These are phyloP conservation scores for Crocodylus rhombifer DNA, from an alignment of 2,797 vertebrate genomes.

Conservation along the genomic window DNA sequence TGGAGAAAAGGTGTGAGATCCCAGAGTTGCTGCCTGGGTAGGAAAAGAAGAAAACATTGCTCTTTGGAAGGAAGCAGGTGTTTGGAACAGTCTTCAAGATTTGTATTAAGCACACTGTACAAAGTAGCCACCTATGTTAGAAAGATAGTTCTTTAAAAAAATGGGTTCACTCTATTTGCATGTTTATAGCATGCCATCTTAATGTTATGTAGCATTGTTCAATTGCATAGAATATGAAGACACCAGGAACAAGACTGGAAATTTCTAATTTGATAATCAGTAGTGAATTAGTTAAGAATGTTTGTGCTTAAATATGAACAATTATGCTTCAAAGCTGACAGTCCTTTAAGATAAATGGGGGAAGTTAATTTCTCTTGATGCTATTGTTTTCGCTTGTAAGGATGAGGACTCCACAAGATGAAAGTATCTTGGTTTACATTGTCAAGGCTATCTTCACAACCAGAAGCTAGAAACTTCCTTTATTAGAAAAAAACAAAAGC, in stretches of 20 bases:
- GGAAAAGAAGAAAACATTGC: not conserved
- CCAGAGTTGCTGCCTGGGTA: not conserved
- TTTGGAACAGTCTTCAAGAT: not conserved
- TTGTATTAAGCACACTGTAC: not conserved
- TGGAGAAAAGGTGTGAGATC: not conserved
- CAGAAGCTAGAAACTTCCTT: conserved; percentile 78
- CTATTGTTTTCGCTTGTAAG: conserved; percentile 76
- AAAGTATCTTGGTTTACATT: conserved; percentile 76
- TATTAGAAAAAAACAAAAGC: conserved; percentile 75
- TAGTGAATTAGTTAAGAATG: conserved; percentile 69
- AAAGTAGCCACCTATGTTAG: not conserved
- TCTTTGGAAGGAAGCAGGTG: not conserved
- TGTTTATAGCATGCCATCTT: not conserved
- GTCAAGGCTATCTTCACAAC: conserved; percentile 73
- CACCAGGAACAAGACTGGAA: not conserved
- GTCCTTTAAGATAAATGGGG: conserved; percentile 69
- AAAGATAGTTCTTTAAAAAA: not conserved
- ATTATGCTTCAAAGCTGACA: conserved; percentile 72
- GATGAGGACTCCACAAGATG: conserved; percentile 69
- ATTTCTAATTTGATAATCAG: conserved; percentile 35
- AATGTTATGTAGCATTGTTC: not conserved
- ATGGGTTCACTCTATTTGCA: not conserved
- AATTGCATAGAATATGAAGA: not conserved
- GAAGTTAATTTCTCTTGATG: conserved; percentile 71
- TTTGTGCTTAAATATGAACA: conserved; percentile 46